Evolutionary conservation across 2,797 vertebrate species (phyloP), one percentile per base, ranked within the genome.

Genomic region (Aphelocoma californica): DNA sequence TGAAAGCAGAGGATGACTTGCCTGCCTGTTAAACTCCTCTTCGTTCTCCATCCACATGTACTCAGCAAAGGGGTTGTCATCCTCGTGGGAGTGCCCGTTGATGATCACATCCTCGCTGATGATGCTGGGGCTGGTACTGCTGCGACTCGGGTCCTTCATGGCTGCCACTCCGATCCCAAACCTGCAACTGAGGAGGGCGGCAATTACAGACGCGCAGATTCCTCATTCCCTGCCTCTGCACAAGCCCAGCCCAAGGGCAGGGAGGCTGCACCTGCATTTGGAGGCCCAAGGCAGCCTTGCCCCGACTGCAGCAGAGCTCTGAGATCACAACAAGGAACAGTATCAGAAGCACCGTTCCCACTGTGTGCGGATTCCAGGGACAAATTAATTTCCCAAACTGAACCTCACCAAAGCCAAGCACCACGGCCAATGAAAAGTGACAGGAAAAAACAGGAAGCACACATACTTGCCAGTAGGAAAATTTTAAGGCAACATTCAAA

Each of bases 31-130:
- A 78, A 99, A 99, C 93, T 99, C 99, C 96, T 99, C 99, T 87
- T 99, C 99, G 7, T 99, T 98, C 97, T 99, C 99, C 99, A 99
- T 99, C 99, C 99, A 99, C 99, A 99, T 98, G 96, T 99, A 99
- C 90, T 99, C 99, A 0, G 99, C 99, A 96, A 99, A 99, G 64
- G 99, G 99, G 93, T 99, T 98, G 71, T 99, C 98, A 32, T 99
- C 98, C 81, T 98, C 97, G 42, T 97, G 97, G 89, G 98, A 97
- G 95, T 98, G 98, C 77, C 97, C 98, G 32, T 97, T 98, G 74
- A 99, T 98, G 90, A 98, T 98, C 85, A 98, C 97, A 92, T 98
- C 98, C 91, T 98, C 98, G 36, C 97, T 98, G 96, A 98, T 98
- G 98, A 98, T 98, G 97, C 97, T 98, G 66, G 98, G 94, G 97